A percentile compares a stretch with the other conserved stretches of the same genome.
These are phyloP conservation scores for Latrodectus geometricus DNA, from an alignment of 1,140 invertebrate genomes.

Conservation along the genomic window DNA sequence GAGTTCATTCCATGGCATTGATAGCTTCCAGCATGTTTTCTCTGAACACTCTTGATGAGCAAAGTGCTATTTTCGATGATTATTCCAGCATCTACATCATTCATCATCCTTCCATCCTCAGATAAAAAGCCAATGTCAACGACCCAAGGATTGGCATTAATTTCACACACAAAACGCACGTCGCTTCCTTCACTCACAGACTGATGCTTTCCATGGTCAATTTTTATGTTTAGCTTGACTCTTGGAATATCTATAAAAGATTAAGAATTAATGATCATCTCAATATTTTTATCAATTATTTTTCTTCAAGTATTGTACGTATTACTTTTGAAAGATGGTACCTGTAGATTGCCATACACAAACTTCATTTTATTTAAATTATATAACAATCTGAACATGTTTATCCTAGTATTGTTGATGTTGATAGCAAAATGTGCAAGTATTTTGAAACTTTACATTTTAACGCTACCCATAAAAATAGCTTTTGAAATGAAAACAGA, in stretches of 20 bases:
- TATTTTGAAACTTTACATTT: no score
- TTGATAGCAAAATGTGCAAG: no score
- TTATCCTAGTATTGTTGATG: no score
- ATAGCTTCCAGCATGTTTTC: conserved; percentile 72
- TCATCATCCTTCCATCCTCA: conserved; percentile 40
- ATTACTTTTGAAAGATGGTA: no score
- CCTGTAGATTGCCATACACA: no score
- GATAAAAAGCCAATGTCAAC: conserved; percentile 55
- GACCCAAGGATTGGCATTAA: conserved; percentile 61
- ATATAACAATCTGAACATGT: no score
- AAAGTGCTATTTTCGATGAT: conserved; percentile 81
- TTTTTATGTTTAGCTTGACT: conserved; percentile 54
- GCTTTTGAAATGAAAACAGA: no score
- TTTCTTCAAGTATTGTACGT: background rate
- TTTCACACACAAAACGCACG: conserved; percentile 85
- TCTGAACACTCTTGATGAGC: conserved; percentile 66
- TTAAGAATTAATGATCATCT: background rate
- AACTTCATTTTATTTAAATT: no score
- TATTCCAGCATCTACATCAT: conserved; percentile 79
- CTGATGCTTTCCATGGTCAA: conserved; percentile 58
- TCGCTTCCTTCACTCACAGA: conserved; percentile 76
- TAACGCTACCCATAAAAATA: no score
- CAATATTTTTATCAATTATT: background rate
- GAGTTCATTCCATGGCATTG: conserved; percentile 90
- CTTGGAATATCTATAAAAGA: conserved; percentile 48